Evolutionary conservation across 2,888 invertebrate genomes (phyloP).

Genomic region (Camptogramma bilineatum): DNA sequence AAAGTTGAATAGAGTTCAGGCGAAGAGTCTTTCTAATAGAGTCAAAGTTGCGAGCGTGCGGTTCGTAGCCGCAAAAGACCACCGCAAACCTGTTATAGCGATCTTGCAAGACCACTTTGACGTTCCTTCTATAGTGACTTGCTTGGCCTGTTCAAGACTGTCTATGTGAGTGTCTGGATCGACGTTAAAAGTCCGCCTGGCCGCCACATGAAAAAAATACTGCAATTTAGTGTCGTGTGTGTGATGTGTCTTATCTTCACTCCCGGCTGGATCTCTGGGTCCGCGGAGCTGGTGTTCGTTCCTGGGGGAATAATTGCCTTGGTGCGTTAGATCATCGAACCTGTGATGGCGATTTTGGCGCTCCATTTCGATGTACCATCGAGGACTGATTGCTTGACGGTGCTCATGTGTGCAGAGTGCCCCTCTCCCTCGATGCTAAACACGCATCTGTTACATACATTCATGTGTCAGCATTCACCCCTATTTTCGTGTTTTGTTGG

Average conservation of each 20-base stretch:
- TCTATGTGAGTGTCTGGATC: slow-evolving; percentile 99
- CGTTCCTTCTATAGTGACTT: slow-evolving; percentile 99
- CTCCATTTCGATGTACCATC: slow-evolving; percentile 99
- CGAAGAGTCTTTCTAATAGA: slow-evolving; percentile 83
- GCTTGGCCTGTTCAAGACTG: slow-evolving; percentile 98
- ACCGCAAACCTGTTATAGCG: slow-evolving; percentile 97
- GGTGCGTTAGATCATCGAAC: slow-evolving; percentile 89
- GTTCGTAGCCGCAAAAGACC: slow-evolving; percentile 84
- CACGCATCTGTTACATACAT: slow-evolving; percentile 92
- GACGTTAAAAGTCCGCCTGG: slow-evolving; percentile 98
- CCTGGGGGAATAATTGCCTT: slow-evolving; percentile 42
- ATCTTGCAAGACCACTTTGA: slow-evolving; percentile 99
- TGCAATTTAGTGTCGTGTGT: slow-evolving; percentile 74
- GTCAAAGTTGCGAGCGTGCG: slow-evolving; percentile 83
- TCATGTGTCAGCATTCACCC: slow-evolving; percentile 61
- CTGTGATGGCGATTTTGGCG: slow-evolving; percentile 99
- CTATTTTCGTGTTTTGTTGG: slow-evolving; percentile 24
- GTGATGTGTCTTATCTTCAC: slow-evolving; percentile 58
- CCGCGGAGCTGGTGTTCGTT: slow-evolving; percentile 41
- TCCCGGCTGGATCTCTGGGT: slow-evolving; percentile 36
- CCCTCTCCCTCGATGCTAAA: slow-evolving; percentile 98
- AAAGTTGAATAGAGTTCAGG: slow-evolving; percentile 74
- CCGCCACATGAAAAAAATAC: slow-evolving; percentile 84
- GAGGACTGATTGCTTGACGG: slow-evolving; percentile 99
- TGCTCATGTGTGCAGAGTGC: slow-evolving; percentile 98